These are phyloP conservation scores for Onthophagus taurus DNA, from an alignment of 1,140 invertebrate species.

Conservation along the genomic window DNA sequence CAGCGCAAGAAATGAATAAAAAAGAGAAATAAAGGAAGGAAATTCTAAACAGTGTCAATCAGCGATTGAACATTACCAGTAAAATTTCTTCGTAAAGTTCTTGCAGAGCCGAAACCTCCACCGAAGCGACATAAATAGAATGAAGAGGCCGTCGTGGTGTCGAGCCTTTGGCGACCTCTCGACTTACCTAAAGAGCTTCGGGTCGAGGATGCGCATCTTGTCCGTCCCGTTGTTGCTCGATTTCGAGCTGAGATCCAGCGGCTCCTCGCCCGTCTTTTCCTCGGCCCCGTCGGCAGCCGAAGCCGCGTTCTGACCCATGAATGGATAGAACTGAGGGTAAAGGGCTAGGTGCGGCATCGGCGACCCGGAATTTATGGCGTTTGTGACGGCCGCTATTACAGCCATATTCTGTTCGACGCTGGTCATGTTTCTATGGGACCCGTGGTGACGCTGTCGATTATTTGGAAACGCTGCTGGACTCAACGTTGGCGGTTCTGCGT, in stretches of 20 bases:
- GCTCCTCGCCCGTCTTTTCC: conserved; percentile 48
- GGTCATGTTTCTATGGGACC: conserved; percentile 39
- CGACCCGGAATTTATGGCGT: conserved; percentile 44
- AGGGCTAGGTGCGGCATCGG: conserved; percentile 27
- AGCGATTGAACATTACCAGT: no score
- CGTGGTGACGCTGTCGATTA: conserved; percentile 35
- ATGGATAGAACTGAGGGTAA: conserved; percentile 28
- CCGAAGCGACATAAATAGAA: no score
- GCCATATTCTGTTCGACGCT: conserved; percentile 48
- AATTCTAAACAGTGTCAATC: no score
- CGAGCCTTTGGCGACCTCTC: no score
- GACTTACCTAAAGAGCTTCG: no score
- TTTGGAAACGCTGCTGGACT: conserved; percentile 25
- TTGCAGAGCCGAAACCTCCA: no score
- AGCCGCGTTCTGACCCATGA: conserved; percentile 24
- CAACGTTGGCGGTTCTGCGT: conserved; percentile 38
- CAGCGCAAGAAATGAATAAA: no score
- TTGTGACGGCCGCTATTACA: conserved; percentile 51
- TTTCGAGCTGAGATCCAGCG: conserved; percentile 68
- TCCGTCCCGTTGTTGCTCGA: conserved; percentile 13
- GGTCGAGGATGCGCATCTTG: conserved; percentile 6
- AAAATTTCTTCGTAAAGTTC: no score
- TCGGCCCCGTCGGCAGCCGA: conserved; percentile 40
- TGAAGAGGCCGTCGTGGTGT: no score
- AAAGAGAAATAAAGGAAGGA: no score